Conservation (phyloP, 2,113 vertebrate genomes). For the Echinops telfairi region DNA sequence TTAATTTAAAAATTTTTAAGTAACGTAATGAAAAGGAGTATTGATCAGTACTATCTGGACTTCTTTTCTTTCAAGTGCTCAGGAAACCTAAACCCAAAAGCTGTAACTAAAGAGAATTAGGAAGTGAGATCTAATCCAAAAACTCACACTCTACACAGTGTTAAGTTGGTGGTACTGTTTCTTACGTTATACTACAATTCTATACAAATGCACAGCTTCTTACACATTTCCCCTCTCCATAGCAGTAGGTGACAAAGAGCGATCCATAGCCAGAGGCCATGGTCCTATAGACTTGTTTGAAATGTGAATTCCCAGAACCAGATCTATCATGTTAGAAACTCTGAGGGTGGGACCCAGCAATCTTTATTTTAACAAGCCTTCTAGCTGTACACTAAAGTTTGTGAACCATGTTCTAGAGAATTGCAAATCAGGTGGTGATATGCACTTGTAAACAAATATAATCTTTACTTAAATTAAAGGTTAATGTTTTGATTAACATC, state of each 20-base stretch:
- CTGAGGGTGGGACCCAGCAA: not conserved
- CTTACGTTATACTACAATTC: not conserved
- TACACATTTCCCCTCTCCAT: not conserved
- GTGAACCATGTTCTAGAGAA: not conserved
- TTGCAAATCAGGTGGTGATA: not conserved
- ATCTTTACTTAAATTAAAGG: constrained; percentile 29
- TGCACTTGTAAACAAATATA: not conserved
- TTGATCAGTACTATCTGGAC: not conserved
- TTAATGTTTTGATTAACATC: constrained; percentile 8
- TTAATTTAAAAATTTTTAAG: too few relatives aligned
- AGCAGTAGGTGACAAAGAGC: not conserved
- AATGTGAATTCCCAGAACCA: not conserved
- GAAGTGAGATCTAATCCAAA: not conserved
- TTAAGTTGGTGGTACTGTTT: not conserved
- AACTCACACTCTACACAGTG: not conserved
- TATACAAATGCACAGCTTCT: not conserved
- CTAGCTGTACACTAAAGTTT: not conserved
- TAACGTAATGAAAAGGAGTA: not conserved
- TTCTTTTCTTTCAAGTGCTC: not conserved
- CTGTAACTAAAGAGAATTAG: not conserved
- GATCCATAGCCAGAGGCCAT: not conserved
- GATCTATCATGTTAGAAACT: not conserved
- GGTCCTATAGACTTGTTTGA: not conserved
- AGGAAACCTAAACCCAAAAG: not conserved
- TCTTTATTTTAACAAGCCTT: not conserved